A percentile compares a stretch with the other conserved stretches of the same genome.
phyloP scores from a whole-genome alignment of 2,888 invertebrate species.

The Drosophila diplacantha region DNA sequence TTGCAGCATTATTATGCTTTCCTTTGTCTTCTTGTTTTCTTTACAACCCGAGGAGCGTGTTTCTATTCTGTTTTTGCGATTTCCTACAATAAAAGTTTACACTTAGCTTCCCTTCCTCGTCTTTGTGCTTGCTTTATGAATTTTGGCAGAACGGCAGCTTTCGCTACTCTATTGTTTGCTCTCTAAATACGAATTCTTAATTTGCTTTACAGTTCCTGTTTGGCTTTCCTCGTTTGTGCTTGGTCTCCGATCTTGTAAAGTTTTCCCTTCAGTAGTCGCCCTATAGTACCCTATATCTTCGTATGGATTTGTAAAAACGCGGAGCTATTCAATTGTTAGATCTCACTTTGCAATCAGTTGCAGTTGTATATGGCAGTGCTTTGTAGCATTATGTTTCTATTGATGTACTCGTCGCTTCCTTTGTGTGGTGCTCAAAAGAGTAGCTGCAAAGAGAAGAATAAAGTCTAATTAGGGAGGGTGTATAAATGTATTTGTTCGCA shows the following conservation, averaged over 20 bases:
- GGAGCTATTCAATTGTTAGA: constrained; percentile 42
- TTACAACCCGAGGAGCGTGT: constrained; percentile 68
- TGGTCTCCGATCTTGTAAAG: constrained; percentile 38
- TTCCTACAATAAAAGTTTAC: constrained; percentile 45
- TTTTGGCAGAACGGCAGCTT: constrained; percentile 14
- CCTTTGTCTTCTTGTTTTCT: constrained; percentile 36
- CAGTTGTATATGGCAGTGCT: constrained; percentile 66
- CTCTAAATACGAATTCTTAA: constrained; percentile 29
- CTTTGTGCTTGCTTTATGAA: constrained; percentile 19
- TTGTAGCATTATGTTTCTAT: constrained; percentile 63
- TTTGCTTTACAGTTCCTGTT: constrained; percentile 24
- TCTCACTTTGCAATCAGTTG: constrained; percentile 38
- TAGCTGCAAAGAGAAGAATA: constrained; percentile 42
- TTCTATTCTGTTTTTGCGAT: constrained; percentile 26
- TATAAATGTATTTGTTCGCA: not conserved
- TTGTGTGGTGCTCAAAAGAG: constrained; percentile 40
- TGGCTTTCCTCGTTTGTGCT: constrained; percentile 20
- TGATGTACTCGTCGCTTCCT: constrained; percentile 48
- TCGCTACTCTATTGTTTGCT: constrained; percentile 37
- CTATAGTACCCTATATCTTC: constrained; percentile 25
- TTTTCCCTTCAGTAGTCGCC: constrained; percentile 24
- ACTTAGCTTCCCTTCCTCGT: constrained; percentile 35
- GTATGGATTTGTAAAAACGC: constrained; percentile 35
- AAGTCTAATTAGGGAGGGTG: not conserved
- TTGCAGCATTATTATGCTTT: constrained; percentile 48